phyloP scores from a whole-genome alignment of 1,140 invertebrate genomes.

The Metaphire vulgaris region DNA sequence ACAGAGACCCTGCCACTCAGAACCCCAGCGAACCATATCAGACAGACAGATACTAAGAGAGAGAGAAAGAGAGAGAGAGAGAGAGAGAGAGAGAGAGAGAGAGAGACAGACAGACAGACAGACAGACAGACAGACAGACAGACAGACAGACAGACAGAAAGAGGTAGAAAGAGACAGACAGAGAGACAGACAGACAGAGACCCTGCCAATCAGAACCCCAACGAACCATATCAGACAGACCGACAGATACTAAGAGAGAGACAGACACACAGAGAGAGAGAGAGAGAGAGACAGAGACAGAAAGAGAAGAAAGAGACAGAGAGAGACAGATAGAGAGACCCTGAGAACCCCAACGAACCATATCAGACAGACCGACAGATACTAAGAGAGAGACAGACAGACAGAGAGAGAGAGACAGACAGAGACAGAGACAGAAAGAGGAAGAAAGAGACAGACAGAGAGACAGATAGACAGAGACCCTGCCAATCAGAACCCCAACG shows the following conservation, averaged over 20 bases:
- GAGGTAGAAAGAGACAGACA: constrained; percentile 10
- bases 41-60: background rate
- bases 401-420: constrained; percentile 18
- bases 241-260: constrained; percentile 17
- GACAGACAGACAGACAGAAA: constrained; percentile 18
- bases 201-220: background rate
- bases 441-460: background rate
- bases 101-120: constrained; percentile 22
- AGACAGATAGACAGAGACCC: background rate
- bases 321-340: constrained; percentile 8
- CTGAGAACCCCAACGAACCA: background rate
- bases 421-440: constrained; percentile 19
- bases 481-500: no score
- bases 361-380: background rate
- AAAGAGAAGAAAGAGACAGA: constrained; percentile 14
- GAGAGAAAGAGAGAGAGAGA: constrained; percentile 14
- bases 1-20: background rate
- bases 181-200: constrained; percentile 21
- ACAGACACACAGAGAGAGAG: constrained; percentile 22
- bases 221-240: no score
- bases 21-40: background rate
- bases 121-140: constrained; percentile 22
- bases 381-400: constrained; percentile 22
- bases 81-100: constrained; percentile 19
- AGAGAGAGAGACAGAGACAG: constrained; percentile 17